Percentiles rank a stretch among this genome's conserved stretches.
phyloP scores from a whole-genome alignment of 2,797 vertebrate species.

The Megaceryle alcyon region DNA sequence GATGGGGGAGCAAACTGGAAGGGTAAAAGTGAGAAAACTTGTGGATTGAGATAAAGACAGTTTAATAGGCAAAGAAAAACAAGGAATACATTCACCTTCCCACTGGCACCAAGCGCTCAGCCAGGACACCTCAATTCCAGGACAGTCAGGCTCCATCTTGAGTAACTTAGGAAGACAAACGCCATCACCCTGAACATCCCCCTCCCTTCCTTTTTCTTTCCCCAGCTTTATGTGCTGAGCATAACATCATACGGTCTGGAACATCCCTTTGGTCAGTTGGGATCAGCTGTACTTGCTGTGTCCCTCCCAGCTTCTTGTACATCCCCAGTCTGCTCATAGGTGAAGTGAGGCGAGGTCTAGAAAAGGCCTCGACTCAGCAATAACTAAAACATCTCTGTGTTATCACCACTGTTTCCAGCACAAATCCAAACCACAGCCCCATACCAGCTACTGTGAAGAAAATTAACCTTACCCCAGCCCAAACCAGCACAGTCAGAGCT shows the following conservation, averaged over 20 bases:
- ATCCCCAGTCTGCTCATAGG: not conserved
- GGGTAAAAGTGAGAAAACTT: not conserved
- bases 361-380: not conserved
- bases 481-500: not conserved
- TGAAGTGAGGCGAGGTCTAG: not conserved
- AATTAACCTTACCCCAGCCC: not conserved
- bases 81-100: not conserved
- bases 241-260: not conserved
- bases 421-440: not conserved
- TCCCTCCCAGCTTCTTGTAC: not conserved
- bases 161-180: not conserved
- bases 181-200: not conserved
- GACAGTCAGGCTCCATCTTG: not conserved
- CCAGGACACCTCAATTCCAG: not conserved
- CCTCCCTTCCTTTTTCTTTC: not conserved
- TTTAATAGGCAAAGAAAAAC: not conserved
- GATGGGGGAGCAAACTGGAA: not conserved
- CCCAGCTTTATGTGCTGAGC: not conserved
- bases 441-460: not conserved
- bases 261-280: not conserved
- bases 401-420: not conserved
- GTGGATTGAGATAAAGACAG: not conserved
- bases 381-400: not conserved
- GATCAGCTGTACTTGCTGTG: not conserved
- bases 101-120: not conserved